Conservation (phyloP, 2,113 vertebrate species). For the Dryoscopus gambensis region DNA sequence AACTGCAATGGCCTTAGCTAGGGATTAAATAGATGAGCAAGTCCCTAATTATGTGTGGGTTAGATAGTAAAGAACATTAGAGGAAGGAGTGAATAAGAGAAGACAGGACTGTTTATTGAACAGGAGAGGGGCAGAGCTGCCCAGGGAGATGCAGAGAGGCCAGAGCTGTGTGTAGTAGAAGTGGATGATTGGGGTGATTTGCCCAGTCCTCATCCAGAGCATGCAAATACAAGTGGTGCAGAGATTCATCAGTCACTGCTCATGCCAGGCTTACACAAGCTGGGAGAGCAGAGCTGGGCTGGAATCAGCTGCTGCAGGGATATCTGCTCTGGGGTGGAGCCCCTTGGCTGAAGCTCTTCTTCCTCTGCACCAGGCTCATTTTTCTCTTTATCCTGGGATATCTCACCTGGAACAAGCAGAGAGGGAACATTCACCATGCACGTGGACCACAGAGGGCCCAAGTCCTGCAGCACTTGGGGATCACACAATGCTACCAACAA, state of each 20-base stretch:
- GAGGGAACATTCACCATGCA: fast-evolving
- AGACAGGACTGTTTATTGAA: not conserved
- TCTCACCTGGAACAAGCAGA: not conserved
- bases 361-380: not conserved
- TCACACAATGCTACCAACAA: not conserved
- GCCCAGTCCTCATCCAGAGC: not conserved
- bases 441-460: not conserved
- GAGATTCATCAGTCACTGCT: not conserved
- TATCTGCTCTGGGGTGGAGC: not conserved
- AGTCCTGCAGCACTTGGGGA: not conserved
- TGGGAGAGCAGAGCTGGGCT: not conserved
- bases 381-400: not conserved
- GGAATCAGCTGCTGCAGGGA: not conserved
- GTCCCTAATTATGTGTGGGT: not conserved
- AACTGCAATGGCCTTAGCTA: not conserved
- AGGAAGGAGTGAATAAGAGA: not conserved
- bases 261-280: not conserved
- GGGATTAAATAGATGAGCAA: not conserved
- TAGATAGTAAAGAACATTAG: not conserved
- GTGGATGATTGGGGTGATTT: not conserved
- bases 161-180: not conserved
- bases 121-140: not conserved
- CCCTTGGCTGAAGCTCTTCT: not conserved
- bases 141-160: not conserved
- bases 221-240: not conserved